A percentile compares a stretch with the other conserved stretches of the same genome.
These are phyloP conservation scores for Phalloptychus januarius DNA, from an alignment of 2,797 vertebrate species.

Conservation along the genomic window DNA sequence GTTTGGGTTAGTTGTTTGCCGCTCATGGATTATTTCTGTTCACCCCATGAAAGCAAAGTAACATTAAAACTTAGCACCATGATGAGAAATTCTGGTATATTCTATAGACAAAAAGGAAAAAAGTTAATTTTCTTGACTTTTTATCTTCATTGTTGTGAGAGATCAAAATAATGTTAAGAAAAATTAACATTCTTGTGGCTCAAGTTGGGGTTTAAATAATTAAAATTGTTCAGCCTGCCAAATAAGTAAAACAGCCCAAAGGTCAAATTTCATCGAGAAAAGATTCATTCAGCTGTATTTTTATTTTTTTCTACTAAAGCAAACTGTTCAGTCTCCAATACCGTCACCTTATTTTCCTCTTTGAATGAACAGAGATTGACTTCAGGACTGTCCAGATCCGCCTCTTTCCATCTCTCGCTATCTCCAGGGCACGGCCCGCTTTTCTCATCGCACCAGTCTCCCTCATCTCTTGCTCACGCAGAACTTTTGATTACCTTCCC, in stretches of 20 bases:
- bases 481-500: slow-evolving; percentile 65
- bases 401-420: slow-evolving; percentile 48
- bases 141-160: not conserved
- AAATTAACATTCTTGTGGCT: not conserved
- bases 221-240: not conserved
- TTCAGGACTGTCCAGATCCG: slow-evolving; percentile 48
- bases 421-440: slow-evolving; percentile 20
- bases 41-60: not conserved
- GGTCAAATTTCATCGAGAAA: slow-evolving; percentile 29
- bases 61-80: not conserved
- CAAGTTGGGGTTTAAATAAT: not conserved
- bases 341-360: slow-evolving; percentile 35
- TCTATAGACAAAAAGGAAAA: not conserved
- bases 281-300: slow-evolving; percentile 23
- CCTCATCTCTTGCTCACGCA: slow-evolving; percentile 20
- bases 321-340: not conserved
- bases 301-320: slow-evolving; percentile 4
- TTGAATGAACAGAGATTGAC: slow-evolving; percentile 58
- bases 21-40: not conserved
- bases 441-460: slow-evolving; percentile 30
- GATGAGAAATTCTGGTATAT: not conserved
- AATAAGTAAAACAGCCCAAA: slow-evolving; percentile 11
- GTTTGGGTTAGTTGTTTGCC: not conserved
- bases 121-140: not conserved
- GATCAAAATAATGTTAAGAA: not conserved